These are phyloP conservation scores for Pygocentrus nattereri DNA, from an alignment of 2,797 vertebrate genomes.

Conservation along the genomic window DNA sequence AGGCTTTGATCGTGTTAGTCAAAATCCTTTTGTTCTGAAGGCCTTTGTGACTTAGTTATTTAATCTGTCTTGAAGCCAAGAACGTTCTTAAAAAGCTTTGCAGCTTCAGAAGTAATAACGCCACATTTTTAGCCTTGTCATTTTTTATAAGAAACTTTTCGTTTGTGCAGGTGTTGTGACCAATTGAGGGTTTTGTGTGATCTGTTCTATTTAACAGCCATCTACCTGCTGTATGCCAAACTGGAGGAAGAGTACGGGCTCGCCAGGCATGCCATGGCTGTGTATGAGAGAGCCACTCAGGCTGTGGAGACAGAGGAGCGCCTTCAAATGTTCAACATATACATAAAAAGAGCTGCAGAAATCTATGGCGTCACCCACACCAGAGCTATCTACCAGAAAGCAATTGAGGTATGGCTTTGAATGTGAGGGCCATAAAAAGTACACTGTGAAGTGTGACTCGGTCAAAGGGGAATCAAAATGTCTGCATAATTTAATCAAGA, in stretches of 20 bases:
- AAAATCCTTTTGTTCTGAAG: neutral
- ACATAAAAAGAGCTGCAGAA: constrained; percentile 93
- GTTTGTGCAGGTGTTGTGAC: neutral
- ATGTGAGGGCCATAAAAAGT: neutral
- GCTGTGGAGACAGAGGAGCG: constrained; percentile 87
- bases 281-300: constrained; percentile 91
- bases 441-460: neutral
- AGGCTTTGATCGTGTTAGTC: constrained; percentile 6
- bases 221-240: constrained; percentile 91
- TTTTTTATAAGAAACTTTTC: neutral
- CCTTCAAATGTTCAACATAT: constrained; percentile 95
- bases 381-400: constrained; percentile 91
- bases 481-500: too few relatives aligned
- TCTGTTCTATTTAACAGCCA: constrained; percentile 75
- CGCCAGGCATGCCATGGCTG: constrained; percentile 93
- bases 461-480: neutral
- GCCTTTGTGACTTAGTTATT: neutral
- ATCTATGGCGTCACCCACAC: constrained; percentile 96
- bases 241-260: constrained; percentile 93
- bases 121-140: neutral
- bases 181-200: neutral
- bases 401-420: constrained; percentile 85
- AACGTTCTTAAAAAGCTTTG: neutral
- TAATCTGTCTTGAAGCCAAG: neutral
- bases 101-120: neutral